These are phyloP conservation scores for Liolophura sinensis DNA, from an alignment of 1,140 invertebrate species.

Conservation along the genomic window DNA sequence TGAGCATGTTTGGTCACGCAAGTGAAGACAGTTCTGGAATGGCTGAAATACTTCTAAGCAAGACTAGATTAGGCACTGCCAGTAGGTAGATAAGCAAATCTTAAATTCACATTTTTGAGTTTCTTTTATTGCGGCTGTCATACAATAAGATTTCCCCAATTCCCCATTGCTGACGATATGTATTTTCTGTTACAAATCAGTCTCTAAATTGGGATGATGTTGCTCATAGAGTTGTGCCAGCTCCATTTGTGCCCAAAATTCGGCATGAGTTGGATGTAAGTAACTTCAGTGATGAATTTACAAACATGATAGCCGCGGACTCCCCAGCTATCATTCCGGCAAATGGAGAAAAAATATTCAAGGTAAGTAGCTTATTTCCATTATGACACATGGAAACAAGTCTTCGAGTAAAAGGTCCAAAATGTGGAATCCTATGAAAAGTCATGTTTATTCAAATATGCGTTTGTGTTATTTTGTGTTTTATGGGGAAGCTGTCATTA, in stretches of 20 bases:
- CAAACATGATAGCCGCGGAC: slow-evolving; percentile 83
- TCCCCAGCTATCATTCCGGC: slow-evolving; percentile 84
- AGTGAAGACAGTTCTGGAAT: too few species aligned
- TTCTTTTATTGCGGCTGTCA: too few species aligned
- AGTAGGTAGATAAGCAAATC: too few species aligned
- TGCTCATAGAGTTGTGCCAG: slow-evolving; percentile 82
- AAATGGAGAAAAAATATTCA: slow-evolving; percentile 85
- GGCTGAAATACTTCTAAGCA: too few species aligned
- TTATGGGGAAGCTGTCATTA: not conserved
- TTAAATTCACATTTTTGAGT: too few species aligned
- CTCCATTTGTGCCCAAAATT: slow-evolving; percentile 92
- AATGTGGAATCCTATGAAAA: too few species aligned
- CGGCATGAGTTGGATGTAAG: slow-evolving; percentile 85
- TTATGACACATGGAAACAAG: too few species aligned
- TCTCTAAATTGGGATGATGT: slow-evolving; percentile 93
- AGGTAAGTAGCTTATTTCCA: slow-evolving; percentile 61
- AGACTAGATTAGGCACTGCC: too few species aligned
- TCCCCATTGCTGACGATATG: slow-evolving; percentile 76
- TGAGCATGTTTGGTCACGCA: too few species aligned
- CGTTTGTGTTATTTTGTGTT: slow-evolving; percentile 1
- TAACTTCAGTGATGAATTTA: slow-evolving; percentile 97
- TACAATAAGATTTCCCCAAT: not conserved
- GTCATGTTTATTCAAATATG: too few species aligned
- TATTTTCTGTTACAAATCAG: slow-evolving; percentile 41
- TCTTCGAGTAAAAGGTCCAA: too few species aligned